These are phyloP conservation scores for Sceliomorpha sp. DNA, from an alignment of 2,888 invertebrate species.

Conservation along the genomic window DNA sequence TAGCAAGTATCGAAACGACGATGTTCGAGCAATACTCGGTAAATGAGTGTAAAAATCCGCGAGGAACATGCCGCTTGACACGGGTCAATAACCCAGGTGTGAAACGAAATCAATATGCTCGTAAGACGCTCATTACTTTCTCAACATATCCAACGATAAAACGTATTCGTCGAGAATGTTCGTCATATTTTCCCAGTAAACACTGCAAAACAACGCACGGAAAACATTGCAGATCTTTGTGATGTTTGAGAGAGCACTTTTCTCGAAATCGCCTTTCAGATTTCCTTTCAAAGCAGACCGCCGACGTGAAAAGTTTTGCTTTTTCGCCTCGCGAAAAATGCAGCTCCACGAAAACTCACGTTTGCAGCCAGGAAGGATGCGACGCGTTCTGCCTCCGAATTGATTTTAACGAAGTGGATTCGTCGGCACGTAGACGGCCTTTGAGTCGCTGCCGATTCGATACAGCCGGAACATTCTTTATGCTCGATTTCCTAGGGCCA, in stretches of 20 bases:
- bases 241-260: conserved; percentile 48
- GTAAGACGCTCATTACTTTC: no score
- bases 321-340: conserved; percentile 45
- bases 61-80: no score
- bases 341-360: conserved; percentile 47
- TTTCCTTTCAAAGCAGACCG: conserved; percentile 47
- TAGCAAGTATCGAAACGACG: no score
- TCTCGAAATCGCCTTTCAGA: conserved; percentile 50
- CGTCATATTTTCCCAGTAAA: conserved; percentile 22
- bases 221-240: conserved; percentile 42
- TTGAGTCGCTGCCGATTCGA: conserved; percentile 50
- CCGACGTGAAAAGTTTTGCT: conserved; percentile 47
- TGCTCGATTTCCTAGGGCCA: conserved; percentile 41
- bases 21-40: no score
- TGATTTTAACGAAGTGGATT: conserved; percentile 54
- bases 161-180: conserved; percentile 13
- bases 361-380: conserved; percentile 49
- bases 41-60: no score
- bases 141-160: no score
- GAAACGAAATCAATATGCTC: no score
- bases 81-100: no score
- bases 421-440: conserved; percentile 53
- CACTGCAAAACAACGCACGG: conserved; percentile 29
- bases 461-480: conserved; percentile 50
- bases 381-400: conserved; percentile 53